These are phyloP conservation scores for Sebastes miniatus DNA, from an alignment of 2,797 vertebrate species.

Conservation along the genomic window DNA sequence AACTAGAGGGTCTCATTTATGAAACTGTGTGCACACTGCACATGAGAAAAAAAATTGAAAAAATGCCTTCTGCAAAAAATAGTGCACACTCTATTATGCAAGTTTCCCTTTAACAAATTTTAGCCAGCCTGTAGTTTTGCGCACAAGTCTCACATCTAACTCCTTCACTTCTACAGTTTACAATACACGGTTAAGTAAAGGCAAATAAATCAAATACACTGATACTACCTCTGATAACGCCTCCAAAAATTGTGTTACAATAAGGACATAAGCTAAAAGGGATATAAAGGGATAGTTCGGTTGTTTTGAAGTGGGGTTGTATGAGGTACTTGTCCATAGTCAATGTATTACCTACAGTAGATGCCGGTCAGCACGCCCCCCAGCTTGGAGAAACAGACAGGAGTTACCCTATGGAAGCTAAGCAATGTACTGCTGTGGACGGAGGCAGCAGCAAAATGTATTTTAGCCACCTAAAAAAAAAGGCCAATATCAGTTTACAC, in stretches of 20 bases:
- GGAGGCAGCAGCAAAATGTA: neutral
- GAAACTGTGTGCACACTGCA: neutral
- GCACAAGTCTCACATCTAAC: too few species aligned
- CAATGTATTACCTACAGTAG: too few species aligned
- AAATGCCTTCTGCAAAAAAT: neutral
- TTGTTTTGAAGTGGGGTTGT: too few species aligned
- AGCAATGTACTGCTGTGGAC: neutral
- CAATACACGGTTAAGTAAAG: neutral
- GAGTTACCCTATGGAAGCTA: too few species aligned
- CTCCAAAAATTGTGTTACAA: neutral
- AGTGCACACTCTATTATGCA: neutral
- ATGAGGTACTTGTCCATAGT: too few species aligned
- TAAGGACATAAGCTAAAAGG: too few species aligned
- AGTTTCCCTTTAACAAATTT: neutral
- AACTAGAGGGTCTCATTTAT: slow-evolving; percentile 32
- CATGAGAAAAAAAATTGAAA: neutral
- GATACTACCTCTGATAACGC: neutral
- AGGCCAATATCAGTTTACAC: neutral
- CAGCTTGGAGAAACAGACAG: too few species aligned
- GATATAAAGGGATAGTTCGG: too few species aligned
- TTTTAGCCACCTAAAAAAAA: neutral
- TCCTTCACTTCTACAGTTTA: neutral
- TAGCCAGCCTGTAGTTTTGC: neutral
- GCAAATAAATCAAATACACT: neutral
- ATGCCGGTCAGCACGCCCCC: too few species aligned